phyloP scores from a whole-genome alignment of 2,888 invertebrate species.

The Drosophila helvetica region DNA sequence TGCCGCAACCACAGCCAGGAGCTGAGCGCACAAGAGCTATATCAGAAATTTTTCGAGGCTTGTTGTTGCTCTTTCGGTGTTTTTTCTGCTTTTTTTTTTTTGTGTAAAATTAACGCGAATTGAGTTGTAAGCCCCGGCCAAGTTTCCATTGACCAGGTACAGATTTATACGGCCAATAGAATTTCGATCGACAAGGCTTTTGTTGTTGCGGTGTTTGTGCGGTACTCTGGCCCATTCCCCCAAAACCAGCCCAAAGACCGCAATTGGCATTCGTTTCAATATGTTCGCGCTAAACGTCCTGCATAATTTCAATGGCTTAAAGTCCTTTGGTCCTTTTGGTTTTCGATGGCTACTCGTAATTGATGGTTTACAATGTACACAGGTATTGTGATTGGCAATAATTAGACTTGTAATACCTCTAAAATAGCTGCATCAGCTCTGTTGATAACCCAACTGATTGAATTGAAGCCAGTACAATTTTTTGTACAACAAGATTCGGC shows the following conservation, averaged over 20 bases:
- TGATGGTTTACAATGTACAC: not conserved
- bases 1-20: conserved; percentile 38
- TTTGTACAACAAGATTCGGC: too few relatives aligned
- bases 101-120: conserved; percentile 68
- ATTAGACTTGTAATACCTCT: too few relatives aligned
- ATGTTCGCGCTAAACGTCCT: conserved; percentile 11
- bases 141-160: conserved; percentile 40
- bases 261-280: conserved; percentile 37
- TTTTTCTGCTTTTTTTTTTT: conserved; percentile 41
- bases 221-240: not conserved
- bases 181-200: conserved; percentile 25
- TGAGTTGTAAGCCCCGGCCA: conserved; percentile 58
- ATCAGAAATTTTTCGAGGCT: conserved; percentile 48
- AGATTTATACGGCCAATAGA: conserved; percentile 55
- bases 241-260: conserved; percentile 20
- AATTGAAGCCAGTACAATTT: too few relatives aligned
- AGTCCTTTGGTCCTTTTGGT: not conserved
- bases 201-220: not conserved
- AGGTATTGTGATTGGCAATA: too few relatives aligned
- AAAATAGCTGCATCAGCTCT: too few relatives aligned
- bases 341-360: not conserved
- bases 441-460: too few relatives aligned
- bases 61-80: not conserved
- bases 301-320: conserved; percentile 15
- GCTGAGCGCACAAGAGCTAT: conserved; percentile 23